Evolutionary conservation across 2,113 vertebrate genomes (phyloP), one percentile per base, ranked within the genome.

Genomic region (Agapornis roseicollis): DNA sequence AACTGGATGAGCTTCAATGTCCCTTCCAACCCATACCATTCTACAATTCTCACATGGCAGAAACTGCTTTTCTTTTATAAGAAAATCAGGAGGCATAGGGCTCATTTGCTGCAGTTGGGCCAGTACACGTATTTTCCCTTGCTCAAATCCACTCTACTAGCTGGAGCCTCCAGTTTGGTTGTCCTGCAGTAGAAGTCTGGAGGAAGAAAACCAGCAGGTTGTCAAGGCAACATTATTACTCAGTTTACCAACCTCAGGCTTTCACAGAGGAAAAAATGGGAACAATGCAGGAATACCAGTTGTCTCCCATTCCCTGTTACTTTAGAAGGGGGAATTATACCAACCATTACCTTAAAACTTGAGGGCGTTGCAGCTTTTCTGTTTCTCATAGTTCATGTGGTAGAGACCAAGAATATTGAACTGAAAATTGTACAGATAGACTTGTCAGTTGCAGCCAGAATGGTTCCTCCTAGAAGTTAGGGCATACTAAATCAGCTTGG

Each of bases 61-160:
- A 64, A 72, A 16, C 46, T 0, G 1, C 52, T 65, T n/a, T n/a
- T n/a, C n/a, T n/a, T n/a, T n/a, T n/a, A n/a, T n/a, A n/a, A 88
- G 27, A 72, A 80, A 52, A 33, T 25, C 9, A 5, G 65, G 53
- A 80, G 24, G 15, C 14, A 7, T 1, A 29, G 55, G 27, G 31
- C 35, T 20, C 11, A 1, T 28, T 61, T 61, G 29, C 31, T 83
- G 77, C 68, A 41, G 9, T 9, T 78, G 64, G 60, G 28, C 61
- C 33, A 23, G 24, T 23, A 3, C 0, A 0, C 9, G 2, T 55
- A 3, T 55, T 79, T 55, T 79, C 17, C 58, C 11, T 1, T n/a
- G 19, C 39, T 85, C 24, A 24, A 29, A 39, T 69, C 27, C 1
- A 0, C 16, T 60, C 35, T 65, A 42, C 47, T 55, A 42, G 31